Conservation (phyloP, 2,888 invertebrate genomes). For the Diachrysia chrysitis region DNA sequence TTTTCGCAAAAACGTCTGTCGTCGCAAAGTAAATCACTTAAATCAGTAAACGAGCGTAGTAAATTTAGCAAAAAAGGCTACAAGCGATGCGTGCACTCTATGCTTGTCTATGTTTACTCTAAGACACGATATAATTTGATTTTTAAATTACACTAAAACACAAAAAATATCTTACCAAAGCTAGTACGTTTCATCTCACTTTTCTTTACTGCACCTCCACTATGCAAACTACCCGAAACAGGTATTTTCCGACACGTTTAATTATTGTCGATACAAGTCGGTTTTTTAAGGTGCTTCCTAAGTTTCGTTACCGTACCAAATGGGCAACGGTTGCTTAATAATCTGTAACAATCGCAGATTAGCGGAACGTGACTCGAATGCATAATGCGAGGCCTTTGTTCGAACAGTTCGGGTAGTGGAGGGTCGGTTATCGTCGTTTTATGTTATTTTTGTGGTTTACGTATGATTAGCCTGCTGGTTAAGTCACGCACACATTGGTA, state of each 20-base stretch:
- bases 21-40: too few species aligned
- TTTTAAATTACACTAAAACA: slow-evolving; percentile 27
- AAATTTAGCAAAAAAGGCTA: too few species aligned
- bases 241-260: slow-evolving; percentile 49
- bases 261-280: slow-evolving; percentile 63
- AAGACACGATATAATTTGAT: slow-evolving; percentile 15
- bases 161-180: slow-evolving; percentile 6
- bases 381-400: slow-evolving; percentile 57
- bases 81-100: too few species aligned
- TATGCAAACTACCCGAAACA: slow-evolving; percentile 20
- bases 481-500: slow-evolving; percentile 48
- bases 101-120: too few species aligned
- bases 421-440: slow-evolving; percentile 60
- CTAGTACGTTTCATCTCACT: slow-evolving; percentile 1
- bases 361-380: slow-evolving; percentile 72
- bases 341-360: slow-evolving; percentile 74
- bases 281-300: slow-evolving; percentile 64
- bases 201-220: slow-evolving; percentile 18
- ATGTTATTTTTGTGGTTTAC: slow-evolving; percentile 67
- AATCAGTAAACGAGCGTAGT: too few species aligned
- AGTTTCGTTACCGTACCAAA: slow-evolving; percentile 65
- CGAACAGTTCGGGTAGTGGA: slow-evolving; percentile 58
- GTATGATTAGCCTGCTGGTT: slow-evolving; percentile 62
- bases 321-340: slow-evolving; percentile 71
- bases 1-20: too few species aligned